Conservation (phyloP, 1,140 invertebrate species). For the Drosophila seguyi region DNA sequence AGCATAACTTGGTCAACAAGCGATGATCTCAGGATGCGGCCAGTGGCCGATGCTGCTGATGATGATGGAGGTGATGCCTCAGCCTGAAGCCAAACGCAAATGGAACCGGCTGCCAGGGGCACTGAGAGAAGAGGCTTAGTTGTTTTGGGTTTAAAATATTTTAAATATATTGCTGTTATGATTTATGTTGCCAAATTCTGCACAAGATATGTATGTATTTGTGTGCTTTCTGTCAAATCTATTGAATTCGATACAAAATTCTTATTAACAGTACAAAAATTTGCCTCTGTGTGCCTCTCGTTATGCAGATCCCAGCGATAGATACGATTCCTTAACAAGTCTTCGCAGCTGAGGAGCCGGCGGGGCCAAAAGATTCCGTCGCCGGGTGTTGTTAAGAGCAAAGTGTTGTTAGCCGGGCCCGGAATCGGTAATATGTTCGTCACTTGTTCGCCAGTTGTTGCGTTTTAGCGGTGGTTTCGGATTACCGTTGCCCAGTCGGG, state of each 20-base stretch:
- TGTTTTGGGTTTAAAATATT: background rate
- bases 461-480: conserved; percentile 74
- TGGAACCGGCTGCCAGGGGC: conserved; percentile 44
- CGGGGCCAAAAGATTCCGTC: conserved; percentile 36
- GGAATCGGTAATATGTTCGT: conserved; percentile 46
- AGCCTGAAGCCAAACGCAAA: conserved; percentile 37
- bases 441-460: conserved; percentile 53
- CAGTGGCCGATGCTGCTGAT: conserved; percentile 53
- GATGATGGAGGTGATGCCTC: conserved; percentile 49
- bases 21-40: conserved; percentile 43
- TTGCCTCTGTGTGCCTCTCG: conserved; percentile 17
- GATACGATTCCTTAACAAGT: conserved; percentile 76
- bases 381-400: conserved; percentile 72
- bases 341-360: conserved; percentile 43
- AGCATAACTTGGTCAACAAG: conserved; percentile 77
- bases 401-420: conserved; percentile 71
- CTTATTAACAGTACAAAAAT: too few relatives aligned
- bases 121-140: conserved; percentile 2
- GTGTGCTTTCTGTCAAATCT: too few relatives aligned
- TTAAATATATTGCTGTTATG: background rate
- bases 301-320: conserved; percentile 46
- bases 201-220: too few relatives aligned
- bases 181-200: too few relatives aligned
- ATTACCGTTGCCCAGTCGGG: conserved; percentile 67
- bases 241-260: background rate